Evolutionary conservation across 2,113 vertebrate species (phyloP), one percentile per base, ranked within the genome.

Genomic region (Otolemur garnettii): DNA sequence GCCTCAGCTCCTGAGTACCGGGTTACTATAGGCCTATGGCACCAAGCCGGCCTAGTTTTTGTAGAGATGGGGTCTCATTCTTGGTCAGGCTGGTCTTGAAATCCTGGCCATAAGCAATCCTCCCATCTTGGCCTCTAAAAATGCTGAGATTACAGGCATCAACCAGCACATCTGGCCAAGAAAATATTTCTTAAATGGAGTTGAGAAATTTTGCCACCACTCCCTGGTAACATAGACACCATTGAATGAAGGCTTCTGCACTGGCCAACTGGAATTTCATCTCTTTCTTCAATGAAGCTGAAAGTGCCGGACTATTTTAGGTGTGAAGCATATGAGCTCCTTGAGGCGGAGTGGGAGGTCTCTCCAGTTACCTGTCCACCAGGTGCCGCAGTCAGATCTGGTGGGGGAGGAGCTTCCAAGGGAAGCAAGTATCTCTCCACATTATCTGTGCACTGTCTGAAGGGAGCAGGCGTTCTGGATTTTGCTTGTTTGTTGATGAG

Each of bases 201-300:
- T 38, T 35, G 59, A 79, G n/a, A 83, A 68, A 18, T 24, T 38
- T 55, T 74, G 78, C 60, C 84, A 66, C 5, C 68, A 14, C 17
- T 71, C 42, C 33, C 62, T 53, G 45, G 53, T 66, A n/a, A 82
- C 4, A 87, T 5, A 87, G 90, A 84, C 21, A 33, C 21, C 30
- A 28, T 62, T 30, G 0, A 55, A 2, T 81, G 71, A 21, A 38
- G 22, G 38, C 50, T 59, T 75, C 86, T 91, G 87, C 17, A 57
- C 57, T 57, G 26, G 78, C 69, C 93, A 94, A 28, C 30, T 91
- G 35, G 38, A 81, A 42, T 79, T 88, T 71, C n/a, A 15, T 57
- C 74, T 86, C 60, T 57, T 91, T 90, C 94, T 90, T 85, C 87
- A 91, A 30, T 3, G 33, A 74, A 74, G 77, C 84, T 85, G 42